Conservation (phyloP, 2,797 vertebrate genomes). For the Helicolenus hilgendorfi region DNA sequence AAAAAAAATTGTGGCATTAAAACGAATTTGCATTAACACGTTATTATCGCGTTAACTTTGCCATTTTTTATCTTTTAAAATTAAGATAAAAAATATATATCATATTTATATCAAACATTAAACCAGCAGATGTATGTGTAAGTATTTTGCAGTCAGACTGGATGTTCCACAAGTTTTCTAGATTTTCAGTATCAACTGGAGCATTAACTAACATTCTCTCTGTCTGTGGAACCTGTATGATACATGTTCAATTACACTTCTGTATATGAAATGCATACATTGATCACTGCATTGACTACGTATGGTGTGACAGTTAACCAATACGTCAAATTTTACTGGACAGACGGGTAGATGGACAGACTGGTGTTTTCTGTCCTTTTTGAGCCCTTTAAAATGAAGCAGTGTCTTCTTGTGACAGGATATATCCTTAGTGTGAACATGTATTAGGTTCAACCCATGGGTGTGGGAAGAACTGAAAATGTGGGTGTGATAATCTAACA, state of each 20-base stretch:
- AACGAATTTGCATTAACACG: too few species aligned
- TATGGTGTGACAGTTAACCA: too few species aligned
- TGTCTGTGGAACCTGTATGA: neutral
- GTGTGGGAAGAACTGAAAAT: too few species aligned
- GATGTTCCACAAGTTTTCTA: neutral
- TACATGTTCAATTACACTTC: neutral
- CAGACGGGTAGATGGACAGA: too few species aligned
- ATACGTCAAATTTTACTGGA: neutral
- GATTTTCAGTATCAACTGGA: neutral
- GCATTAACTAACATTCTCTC: too few species aligned
- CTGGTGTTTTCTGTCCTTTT: too few species aligned
- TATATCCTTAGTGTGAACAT: neutral
- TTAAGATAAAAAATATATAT: neutral
- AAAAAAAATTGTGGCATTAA: too few species aligned
- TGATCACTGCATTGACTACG: neutral
- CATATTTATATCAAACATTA: neutral
- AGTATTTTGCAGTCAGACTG: neutral
- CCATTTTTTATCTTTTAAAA: neutral
- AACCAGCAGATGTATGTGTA: neutral
- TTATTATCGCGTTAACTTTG: too few species aligned
- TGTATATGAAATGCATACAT: neutral
- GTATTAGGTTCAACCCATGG: too few species aligned
- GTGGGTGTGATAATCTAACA: too few species aligned
- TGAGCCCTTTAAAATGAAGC: too few species aligned
- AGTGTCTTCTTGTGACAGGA: too few species aligned